Evolutionary conservation across 2,797 vertebrate genomes (phyloP).

Genomic region (Sebastes glaucus): DNA sequence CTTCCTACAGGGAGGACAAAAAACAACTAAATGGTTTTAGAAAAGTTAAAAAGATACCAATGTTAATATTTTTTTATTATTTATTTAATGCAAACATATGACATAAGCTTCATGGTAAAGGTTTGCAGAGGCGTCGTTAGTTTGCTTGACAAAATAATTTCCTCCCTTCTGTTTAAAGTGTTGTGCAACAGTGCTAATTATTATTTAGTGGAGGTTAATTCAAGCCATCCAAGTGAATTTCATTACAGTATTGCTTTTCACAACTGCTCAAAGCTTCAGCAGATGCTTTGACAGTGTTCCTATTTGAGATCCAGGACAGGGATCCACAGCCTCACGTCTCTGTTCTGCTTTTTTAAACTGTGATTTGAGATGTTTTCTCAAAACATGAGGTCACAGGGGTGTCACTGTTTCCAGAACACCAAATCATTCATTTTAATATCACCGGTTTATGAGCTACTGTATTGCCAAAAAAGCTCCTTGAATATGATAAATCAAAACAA

Average conservation of each 20-base stretch:
- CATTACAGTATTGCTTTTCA: not conserved
- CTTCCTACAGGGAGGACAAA: not conserved
- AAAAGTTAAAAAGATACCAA: not conserved
- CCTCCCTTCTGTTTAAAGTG: not conserved
- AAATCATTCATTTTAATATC: conserved; percentile 1
- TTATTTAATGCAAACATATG: not conserved
- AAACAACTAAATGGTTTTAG: not conserved
- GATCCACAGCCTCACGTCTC: not conserved
- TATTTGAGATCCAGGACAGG: not conserved
- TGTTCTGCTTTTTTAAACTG: conserved; percentile 1
- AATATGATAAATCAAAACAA: not conserved
- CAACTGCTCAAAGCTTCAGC: not conserved
- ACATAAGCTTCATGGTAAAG: not conserved
- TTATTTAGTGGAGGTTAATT: not conserved
- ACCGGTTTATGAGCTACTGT: not conserved
- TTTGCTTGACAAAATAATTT: too few relatives aligned
- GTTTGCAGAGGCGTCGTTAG: not conserved
- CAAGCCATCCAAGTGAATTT: not conserved
- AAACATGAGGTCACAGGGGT: not conserved
- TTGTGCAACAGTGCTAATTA: not conserved
- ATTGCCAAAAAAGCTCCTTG: not conserved
- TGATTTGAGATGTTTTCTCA: conserved; percentile 1
- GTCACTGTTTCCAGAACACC: not conserved
- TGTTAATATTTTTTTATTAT: not conserved
- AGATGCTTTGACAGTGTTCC: not conserved